phyloP scores from a whole-genome alignment of 2,888 invertebrate genomes.

The Pseudanteris insignis region DNA sequence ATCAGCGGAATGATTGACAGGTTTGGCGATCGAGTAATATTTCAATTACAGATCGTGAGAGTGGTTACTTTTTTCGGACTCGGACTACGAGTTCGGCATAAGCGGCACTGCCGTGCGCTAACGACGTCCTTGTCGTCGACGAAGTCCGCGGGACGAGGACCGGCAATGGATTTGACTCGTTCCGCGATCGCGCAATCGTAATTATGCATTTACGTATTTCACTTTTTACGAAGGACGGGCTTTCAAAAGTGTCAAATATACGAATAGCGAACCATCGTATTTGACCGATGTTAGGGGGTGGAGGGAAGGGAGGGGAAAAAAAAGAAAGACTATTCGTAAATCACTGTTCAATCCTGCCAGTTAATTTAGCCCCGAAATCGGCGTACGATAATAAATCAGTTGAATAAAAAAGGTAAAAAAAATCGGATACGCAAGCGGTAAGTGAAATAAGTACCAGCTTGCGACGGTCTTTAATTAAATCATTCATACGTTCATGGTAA shows the following conservation, averaged over 20 bases:
- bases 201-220: conserved; percentile 13
- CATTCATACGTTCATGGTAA: conserved; percentile 18
- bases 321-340: conserved; percentile 25
- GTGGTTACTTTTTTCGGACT: conserved; percentile 45
- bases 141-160: conserved; percentile 3
- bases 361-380: conserved; percentile 15
- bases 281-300: no score
- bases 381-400: conserved; percentile 18
- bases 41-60: conserved; percentile 50
- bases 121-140: conserved; percentile 13
- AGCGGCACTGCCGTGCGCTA: neutral
- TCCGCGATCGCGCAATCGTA: conserved; percentile 4
- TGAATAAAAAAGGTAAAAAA: conserved; percentile 3
- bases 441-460: no score
- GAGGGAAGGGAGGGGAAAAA: no score
- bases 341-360: conserved; percentile 14
- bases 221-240: conserved; percentile 27
- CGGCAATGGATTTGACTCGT: conserved; percentile 4
- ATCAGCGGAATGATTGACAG: conserved; percentile 43
- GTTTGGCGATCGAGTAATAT: conserved; percentile 46
- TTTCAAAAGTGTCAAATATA: no score
- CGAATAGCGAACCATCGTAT: no score
- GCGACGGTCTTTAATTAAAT: conserved; percentile 18
- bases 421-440: no score
- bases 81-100: neutral